Evolutionary conservation across 2,888 invertebrate species (phyloP).

Genomic region (Osmoderma eremita): DNA sequence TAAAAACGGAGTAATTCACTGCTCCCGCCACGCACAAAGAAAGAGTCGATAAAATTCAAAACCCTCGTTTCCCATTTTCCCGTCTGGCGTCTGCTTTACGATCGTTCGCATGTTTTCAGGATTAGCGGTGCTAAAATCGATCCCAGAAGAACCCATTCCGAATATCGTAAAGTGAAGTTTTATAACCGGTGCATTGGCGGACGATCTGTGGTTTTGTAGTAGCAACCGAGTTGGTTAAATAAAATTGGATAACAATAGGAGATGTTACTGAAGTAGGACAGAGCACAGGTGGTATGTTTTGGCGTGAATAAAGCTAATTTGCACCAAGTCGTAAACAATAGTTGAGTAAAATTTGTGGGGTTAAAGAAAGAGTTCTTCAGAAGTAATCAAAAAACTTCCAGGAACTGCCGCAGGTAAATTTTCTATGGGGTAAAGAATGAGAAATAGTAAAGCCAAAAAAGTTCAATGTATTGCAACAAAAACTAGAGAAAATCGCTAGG

Average conservation of each 20-base stretch:
- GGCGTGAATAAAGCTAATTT: too few species aligned
- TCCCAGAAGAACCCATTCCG: neutral
- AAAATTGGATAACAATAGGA: constrained; percentile 1
- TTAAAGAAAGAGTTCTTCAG: too few species aligned
- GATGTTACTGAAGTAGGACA: too few species aligned
- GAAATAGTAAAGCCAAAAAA: too few species aligned
- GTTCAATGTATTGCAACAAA: too few species aligned
- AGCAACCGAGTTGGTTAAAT: neutral
- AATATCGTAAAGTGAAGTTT: constrained; percentile 21
- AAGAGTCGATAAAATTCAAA: constrained; percentile 20
- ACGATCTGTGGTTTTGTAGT: neutral
- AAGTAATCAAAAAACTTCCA: too few species aligned
- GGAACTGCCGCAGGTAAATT: too few species aligned
- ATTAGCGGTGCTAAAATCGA: constrained; percentile 21
- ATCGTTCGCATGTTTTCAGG: constrained; percentile 8
- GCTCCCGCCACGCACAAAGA: neutral
- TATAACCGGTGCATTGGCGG: neutral
- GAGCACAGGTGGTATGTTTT: too few species aligned
- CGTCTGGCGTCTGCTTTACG: constrained; percentile 6
- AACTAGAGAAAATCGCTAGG: too few species aligned
- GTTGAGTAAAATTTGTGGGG: too few species aligned
- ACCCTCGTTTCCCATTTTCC: constrained; percentile 17
- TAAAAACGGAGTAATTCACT: neutral
- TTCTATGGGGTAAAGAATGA: too few species aligned
- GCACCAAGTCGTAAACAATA: too few species aligned